Base-by-base conservation (phyloP, 2,113 vertebrate genomes). In the Paramormyrops kingsleyae region DNA sequence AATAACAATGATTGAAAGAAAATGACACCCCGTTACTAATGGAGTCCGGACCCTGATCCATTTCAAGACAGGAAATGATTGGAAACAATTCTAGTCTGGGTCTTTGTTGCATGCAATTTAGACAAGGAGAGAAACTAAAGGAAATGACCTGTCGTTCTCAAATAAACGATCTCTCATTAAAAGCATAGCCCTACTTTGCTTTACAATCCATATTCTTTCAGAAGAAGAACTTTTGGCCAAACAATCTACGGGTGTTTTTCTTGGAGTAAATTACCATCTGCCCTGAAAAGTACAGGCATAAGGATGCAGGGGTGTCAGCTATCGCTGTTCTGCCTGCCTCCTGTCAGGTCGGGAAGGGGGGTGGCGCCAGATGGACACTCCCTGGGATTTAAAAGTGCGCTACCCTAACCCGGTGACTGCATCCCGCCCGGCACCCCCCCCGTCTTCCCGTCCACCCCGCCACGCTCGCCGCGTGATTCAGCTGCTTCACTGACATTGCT, bases 401-500 rank as follows among this genome's bases (percentile, higher is more conserved):
- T 19, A 77, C 35, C 31, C 70, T 77, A 39, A 77, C 27, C 70
- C 27, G 13, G 62, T 27, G 24, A 70, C 12, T 4, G 66, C 66
- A 70, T 35, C 27, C 66, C 27, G 31, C 35, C 44, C 39, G 1
- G 44, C 80, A 70, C 17, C 49, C 19, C 47, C 1, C 1, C 56
- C 1, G 15, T 70, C 86, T 27, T 50, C 80, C 15, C 9, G 52
- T 35, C 89, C 44, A 27, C 10, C 56, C 83, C 19, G 15, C 31
- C 42, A 70, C 19, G 70, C 27, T 49, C 49, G n/a, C 56, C n/a
- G n/a, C n/a, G 15, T 35, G 27, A 31, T 49, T 46, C 62, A 46
- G 62, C 86, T 74, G 90, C 35, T 77, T 31, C 77, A 70, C 42
- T 88, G 44, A 83, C 77, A 46, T 83, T 44, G 50, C 27, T 83